A percentile compares a stretch with the other conserved stretches of the same genome.
These are phyloP conservation scores for Lutjanus argentimaculatus DNA, from an alignment of 2,797 vertebrate species.

Conservation along the genomic window DNA sequence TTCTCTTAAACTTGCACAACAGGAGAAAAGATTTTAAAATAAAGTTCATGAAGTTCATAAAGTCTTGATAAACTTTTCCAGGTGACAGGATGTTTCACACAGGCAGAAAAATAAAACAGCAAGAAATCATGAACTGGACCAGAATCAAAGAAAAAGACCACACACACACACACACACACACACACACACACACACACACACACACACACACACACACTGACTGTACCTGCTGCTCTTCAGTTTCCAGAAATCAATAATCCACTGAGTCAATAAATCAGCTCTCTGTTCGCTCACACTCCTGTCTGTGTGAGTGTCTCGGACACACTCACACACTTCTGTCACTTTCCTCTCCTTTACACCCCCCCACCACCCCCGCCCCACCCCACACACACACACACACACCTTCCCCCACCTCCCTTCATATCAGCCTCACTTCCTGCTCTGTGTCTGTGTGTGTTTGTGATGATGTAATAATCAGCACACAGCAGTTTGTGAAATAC, in stretches of 20 bases:
- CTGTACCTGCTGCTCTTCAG: constrained; percentile 30
- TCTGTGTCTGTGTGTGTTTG: background rate
- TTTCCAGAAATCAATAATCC: constrained; percentile 28
- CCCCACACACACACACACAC: too few species aligned
- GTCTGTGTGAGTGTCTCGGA: background rate
- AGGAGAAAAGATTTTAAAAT: too few species aligned
- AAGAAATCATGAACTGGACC: too few species aligned
- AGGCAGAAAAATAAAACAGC: too few species aligned
- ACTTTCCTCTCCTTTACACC: background rate
- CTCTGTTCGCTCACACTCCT: background rate
- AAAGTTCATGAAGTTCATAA: too few species aligned
- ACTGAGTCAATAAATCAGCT: constrained; percentile 8
- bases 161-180: background rate
- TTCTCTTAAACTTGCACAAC: too few species aligned
- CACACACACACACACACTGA: constrained; percentile 31
- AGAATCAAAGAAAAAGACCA: too few species aligned
- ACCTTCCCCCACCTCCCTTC: background rate
- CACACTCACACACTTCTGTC: constrained; percentile 14
- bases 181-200: constrained; percentile 32
- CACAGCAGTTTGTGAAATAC: too few species aligned
- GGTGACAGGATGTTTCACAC: too few species aligned
- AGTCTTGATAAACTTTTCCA: too few species aligned
- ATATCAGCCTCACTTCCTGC: background rate
- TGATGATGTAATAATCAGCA: background rate
- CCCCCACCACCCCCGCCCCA: too few species aligned